Base-by-base conservation (phyloP, 92 coral and sea anemone genomes). In the Palythoa heliodiscus region DNA sequence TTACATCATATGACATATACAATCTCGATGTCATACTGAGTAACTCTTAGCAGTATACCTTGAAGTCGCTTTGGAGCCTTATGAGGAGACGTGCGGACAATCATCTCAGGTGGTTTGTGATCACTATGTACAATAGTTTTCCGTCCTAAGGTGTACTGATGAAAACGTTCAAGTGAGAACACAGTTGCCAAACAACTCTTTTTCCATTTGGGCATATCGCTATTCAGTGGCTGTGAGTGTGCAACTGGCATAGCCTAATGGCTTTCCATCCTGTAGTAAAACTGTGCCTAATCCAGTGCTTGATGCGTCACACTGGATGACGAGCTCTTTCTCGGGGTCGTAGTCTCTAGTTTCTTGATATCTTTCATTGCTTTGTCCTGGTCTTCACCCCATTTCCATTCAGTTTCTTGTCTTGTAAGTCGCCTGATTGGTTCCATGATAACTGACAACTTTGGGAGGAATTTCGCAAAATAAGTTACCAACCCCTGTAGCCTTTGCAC, bases 41-140 rank as follows among this genome's bases (percentile, higher is more conserved):
- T 71, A 63, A 84, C 9, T 29, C 70, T 40, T 39, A 84, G 70
- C 7, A 84, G 9, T 71, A 84, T 84, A 63, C 81, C 81, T 84
- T 84, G 87, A 3, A 73, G 14, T 3, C 80, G 64, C 55, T 84
- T 73, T 25, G 87, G 81, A 48, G 87, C 87, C 68, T 84, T 84
- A 67, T 84, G 80, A 1, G 72, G 70, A 10, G 75, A 76, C 57
- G 67, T 82, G 39, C 7, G 35, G 66, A 60, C 66, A 60, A 60
- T 60, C 66, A 54, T 54, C 60, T 29, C 35, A 60, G 16, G 66
- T 60, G 66, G 66, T 60, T 60, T 52, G 55, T 52, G 55, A 52
- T 52, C 55, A 52, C 55, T 52, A 52, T 52, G 55, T 52, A 52
- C 55, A 52, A 52, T 52, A 52, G 55, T 52, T 52, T 52, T 52